Evolutionary conservation across 1,140 invertebrate genomes (phyloP).

Genomic region (Drepana arcuata): DNA sequence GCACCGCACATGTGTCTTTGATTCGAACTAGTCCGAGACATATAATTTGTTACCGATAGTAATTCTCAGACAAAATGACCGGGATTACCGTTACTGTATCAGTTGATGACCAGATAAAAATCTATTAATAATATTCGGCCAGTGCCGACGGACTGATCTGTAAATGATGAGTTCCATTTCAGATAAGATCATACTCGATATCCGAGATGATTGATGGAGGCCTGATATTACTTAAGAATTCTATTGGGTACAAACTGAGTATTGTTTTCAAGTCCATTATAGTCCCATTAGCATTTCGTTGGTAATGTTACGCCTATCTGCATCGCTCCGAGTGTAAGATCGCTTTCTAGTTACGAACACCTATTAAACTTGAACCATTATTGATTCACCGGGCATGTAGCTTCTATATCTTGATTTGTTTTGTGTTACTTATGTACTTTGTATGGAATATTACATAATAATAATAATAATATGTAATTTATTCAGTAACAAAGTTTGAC

Average conservation of each 20-base stretch:
- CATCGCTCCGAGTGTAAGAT: too few relatives aligned
- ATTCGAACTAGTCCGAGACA: too few relatives aligned
- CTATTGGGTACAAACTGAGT: constrained; percentile 43
- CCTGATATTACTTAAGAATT: constrained; percentile 57
- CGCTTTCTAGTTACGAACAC: too few relatives aligned
- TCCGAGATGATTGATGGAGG: constrained; percentile 58
- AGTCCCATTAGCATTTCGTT: constrained; percentile 47
- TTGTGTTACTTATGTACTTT: too few relatives aligned
- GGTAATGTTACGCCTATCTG: constrained; percentile 9
- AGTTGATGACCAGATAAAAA: constrained; percentile 64
- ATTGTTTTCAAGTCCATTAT: constrained; percentile 59
- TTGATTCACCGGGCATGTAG: too few relatives aligned
- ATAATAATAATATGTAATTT: too few relatives aligned
- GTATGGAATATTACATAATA: too few relatives aligned
- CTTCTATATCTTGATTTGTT: too few relatives aligned
- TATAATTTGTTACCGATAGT: constrained; percentile 59
- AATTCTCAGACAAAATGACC: constrained; percentile 43
- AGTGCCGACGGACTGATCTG: constrained; percentile 56
- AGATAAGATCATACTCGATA: constrained; percentile 63
- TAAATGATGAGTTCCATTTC: constrained; percentile 70
- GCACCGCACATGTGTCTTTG: too few relatives aligned
- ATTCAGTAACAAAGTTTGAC: too few relatives aligned
- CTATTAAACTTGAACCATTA: too few relatives aligned
- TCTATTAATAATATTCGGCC: constrained; percentile 67
- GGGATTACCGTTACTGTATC: constrained; percentile 47